Evolutionary conservation across 2,888 invertebrate genomes (phyloP).

Genomic region (Troides aeacus): DNA sequence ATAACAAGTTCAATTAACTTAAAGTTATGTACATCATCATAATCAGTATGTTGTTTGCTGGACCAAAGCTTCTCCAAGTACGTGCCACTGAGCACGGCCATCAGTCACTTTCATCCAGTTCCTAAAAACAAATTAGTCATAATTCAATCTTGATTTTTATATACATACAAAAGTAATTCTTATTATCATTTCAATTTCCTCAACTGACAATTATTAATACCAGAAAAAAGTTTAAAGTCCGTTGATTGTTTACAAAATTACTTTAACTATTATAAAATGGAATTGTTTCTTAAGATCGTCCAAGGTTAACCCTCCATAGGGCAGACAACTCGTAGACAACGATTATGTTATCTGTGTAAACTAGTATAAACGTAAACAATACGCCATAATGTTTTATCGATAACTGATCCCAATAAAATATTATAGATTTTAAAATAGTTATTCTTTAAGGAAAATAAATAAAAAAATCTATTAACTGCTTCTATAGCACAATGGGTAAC

Average conservation of each 20-base stretch:
- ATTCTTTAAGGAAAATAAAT: background rate
- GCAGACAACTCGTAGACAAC: constrained; percentile 45
- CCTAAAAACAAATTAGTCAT: background rate
- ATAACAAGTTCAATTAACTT: no score
- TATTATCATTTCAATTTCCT: background rate
- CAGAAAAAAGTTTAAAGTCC: background rate
- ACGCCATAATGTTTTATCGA: constrained; percentile 3
- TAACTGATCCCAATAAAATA: background rate
- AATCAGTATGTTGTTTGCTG: no score
- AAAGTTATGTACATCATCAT: no score
- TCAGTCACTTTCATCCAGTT: no score
- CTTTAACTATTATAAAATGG: constrained; percentile 2
- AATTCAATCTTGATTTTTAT: no score
- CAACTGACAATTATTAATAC: background rate
- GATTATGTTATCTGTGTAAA: constrained; percentile 36
- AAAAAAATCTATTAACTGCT: no score
- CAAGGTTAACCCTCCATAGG: constrained; percentile 45
- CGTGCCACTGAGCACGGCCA: no score
- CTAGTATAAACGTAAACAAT: background rate
- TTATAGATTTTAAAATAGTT: background rate
- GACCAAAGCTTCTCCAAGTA: no score
- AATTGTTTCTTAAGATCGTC: constrained; percentile 28
- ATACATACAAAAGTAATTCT: background rate
- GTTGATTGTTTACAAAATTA: background rate
- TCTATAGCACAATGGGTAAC: no score